phyloP scores from a whole-genome alignment of 1,140 invertebrate genomes.

The Drosophila grimshawi region DNA sequence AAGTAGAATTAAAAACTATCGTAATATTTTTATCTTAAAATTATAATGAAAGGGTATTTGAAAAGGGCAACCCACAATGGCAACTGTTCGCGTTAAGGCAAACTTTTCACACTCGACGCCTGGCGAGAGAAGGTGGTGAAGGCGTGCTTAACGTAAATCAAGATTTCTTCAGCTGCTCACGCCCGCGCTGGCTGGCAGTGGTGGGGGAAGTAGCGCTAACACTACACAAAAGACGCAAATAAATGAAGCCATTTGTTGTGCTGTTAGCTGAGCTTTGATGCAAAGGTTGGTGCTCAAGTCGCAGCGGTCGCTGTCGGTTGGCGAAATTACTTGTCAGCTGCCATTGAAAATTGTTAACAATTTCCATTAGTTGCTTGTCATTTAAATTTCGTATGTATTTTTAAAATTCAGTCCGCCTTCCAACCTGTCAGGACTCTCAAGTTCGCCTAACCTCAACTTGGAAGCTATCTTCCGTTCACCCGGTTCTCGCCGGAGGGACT shows the following conservation, averaged over 20 bases:
- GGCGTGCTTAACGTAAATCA: slow-evolving; percentile 56
- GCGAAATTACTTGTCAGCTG: slow-evolving; percentile 57
- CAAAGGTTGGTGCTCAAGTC: slow-evolving; percentile 44
- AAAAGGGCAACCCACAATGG: not conserved
- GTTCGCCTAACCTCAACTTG: slow-evolving; percentile 2
- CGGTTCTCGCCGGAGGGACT: slow-evolving; percentile 16
- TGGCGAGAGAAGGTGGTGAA: slow-evolving; percentile 10
- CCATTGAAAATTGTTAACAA: slow-evolving; percentile 72
- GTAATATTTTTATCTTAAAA: not conserved
- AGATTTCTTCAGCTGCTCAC: slow-evolving; percentile 41
- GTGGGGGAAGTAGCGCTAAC: slow-evolving; percentile 64
- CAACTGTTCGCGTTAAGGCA: slow-evolving; percentile 34
- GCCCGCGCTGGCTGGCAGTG: slow-evolving; percentile 25
- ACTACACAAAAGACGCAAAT: slow-evolving; percentile 79
- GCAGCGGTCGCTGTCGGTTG: slow-evolving; percentile 18
- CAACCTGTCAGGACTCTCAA: slow-evolving; percentile 11
- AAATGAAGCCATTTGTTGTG: slow-evolving; percentile 83
- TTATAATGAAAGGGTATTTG: not conserved
- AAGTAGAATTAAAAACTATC: no score
- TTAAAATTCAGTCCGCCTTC: slow-evolving; percentile 56
- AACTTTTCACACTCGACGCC: slow-evolving; percentile 57
- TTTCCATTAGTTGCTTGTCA: slow-evolving; percentile 82
- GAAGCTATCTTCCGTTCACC: slow-evolving; percentile 23
- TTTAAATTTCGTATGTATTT: slow-evolving; percentile 77
- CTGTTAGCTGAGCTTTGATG: slow-evolving; percentile 76